phyloP scores from a whole-genome alignment of 2,888 invertebrate genomes.

The Synergus japonicus region DNA sequence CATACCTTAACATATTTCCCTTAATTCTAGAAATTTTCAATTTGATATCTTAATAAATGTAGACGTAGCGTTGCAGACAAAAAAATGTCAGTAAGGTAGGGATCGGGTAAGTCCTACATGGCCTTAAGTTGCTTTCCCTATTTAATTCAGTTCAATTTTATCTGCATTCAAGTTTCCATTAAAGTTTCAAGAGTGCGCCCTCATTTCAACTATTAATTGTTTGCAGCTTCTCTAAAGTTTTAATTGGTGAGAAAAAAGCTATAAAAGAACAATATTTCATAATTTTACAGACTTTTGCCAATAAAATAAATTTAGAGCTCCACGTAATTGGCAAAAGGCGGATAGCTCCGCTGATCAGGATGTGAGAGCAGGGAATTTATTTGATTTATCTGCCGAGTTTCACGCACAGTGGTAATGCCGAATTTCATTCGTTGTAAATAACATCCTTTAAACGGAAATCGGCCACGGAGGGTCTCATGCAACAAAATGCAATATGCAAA shows the following conservation, averaged over 20 bases:
- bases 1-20: too few relatives aligned
- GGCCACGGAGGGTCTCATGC: background rate
- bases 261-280: constrained; percentile 14
- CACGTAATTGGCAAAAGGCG: constrained; percentile 30
- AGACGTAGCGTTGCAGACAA: too few relatives aligned
- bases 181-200: too few relatives aligned
- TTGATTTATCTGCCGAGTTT: constrained; percentile 36
- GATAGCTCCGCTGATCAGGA: constrained; percentile 27
- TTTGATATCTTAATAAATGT: too few relatives aligned
- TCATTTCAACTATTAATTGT: background rate
- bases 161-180: too few relatives aligned
- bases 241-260: background rate
- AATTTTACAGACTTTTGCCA: background rate
- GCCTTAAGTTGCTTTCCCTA: too few relatives aligned
- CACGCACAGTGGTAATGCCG: constrained; percentile 28
- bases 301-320: constrained; percentile 35
- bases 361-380: constrained; percentile 29
- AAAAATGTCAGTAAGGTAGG: too few relatives aligned
- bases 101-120: too few relatives aligned
- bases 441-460: constrained; percentile 32
- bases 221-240: background rate
- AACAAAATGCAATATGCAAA: constrained; percentile 35
- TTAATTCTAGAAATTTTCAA: too few relatives aligned
- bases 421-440: constrained; percentile 37
- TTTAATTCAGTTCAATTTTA: background rate